Percentiles rank a stretch among this genome's conserved stretches.
Evolutionary conservation across 2,888 invertebrate genomes (phyloP).

Genomic region (Eupithecia centaureata): DNA sequence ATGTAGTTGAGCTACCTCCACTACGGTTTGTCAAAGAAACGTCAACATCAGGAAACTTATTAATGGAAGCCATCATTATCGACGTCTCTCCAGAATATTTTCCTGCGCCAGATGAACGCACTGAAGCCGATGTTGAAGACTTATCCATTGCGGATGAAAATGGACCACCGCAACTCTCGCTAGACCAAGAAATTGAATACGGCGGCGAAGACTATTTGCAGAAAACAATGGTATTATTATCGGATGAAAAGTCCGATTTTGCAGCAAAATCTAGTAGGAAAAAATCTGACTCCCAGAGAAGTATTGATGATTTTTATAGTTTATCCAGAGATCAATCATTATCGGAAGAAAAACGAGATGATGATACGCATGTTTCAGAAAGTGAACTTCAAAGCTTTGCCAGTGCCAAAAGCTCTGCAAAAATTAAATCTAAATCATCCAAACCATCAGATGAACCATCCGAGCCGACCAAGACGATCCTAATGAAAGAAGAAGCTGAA

Average conservation of each 20-base stretch:
- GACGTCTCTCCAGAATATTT: conserved; percentile 95
- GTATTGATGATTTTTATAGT: conserved; percentile 87
- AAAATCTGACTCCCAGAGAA: conserved; percentile 86
- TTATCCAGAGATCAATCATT: conserved; percentile 85
- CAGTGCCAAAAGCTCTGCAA: conserved; percentile 85
- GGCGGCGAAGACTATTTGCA: conserved; percentile 83
- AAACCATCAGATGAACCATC: conserved; percentile 65
- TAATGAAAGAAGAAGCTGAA: conserved; percentile 64
- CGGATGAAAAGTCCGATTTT: conserved; percentile 81
- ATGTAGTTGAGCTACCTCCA: conserved; percentile 93
- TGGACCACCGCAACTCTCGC: conserved; percentile 67
- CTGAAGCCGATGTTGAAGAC: conserved; percentile 94
- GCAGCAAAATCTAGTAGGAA: conserved; percentile 85
- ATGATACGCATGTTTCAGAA: conserved; percentile 84
- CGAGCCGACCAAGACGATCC: conserved; percentile 62
- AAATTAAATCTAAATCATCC: conserved; percentile 66
- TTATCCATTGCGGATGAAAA: conserved; percentile 92
- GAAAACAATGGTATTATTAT: conserved; percentile 71
- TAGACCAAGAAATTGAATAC: conserved; percentile 82
- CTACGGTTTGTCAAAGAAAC: conserved; percentile 95
- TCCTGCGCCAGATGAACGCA: conserved; percentile 88
- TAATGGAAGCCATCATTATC: conserved; percentile 96
- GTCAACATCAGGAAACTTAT: conserved; percentile 92
- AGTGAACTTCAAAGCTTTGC: conserved; percentile 87
- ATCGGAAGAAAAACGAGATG: conserved; percentile 84